Percentiles rank a stretch among this genome's conserved stretches.
Conservation (phyloP, 92 coral and sea anemone species). For the Metridium senile region DNA sequence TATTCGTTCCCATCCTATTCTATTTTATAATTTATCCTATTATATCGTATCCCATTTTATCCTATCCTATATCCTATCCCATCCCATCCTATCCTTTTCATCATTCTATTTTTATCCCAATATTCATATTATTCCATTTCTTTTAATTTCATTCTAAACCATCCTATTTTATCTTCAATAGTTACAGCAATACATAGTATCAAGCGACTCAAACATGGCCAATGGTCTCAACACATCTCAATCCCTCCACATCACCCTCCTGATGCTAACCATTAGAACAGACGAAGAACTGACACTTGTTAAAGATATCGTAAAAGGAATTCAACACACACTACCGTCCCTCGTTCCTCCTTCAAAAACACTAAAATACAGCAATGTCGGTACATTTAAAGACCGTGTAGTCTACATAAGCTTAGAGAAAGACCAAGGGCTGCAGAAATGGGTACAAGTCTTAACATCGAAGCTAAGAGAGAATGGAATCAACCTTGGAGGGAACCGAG, state of each 20-base stretch:
- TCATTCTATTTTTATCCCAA: no score
- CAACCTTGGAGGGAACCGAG: constrained; percentile 63
- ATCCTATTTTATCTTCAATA: background rate
- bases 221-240: constrained; percentile 46
- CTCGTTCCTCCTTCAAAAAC: constrained; percentile 48
- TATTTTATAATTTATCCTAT: no score
- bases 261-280: constrained; percentile 59
- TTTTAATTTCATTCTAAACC: no score
- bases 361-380: constrained; percentile 53
- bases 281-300: constrained; percentile 59
- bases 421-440: constrained; percentile 40
- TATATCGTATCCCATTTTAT: no score
- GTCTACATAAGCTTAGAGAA: constrained; percentile 52
- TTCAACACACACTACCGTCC: constrained; percentile 65
- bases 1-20: no score
- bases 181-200: constrained; percentile 25
- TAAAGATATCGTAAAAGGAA: constrained; percentile 63
- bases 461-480: constrained; percentile 67
- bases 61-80: no score
- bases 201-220: constrained; percentile 1
- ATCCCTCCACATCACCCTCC: constrained; percentile 67
- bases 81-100: no score
- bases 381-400: constrained; percentile 58
- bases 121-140: no score
- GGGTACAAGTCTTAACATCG: constrained; percentile 50